phyloP scores from a whole-genome alignment of 2,113 vertebrate species.

The Sphyrna mokarran region DNA sequence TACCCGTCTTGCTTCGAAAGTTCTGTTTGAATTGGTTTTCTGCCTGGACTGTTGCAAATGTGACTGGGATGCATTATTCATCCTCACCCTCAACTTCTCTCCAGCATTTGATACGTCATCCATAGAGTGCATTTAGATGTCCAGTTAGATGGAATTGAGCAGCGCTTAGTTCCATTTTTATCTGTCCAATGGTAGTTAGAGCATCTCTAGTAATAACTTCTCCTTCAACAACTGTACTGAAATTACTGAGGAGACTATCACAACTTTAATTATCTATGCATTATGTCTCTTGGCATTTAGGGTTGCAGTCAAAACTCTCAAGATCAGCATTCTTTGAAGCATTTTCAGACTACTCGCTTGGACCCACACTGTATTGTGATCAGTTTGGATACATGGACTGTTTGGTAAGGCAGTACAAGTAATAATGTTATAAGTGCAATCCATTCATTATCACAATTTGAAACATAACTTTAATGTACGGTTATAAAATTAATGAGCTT shows the following conservation, averaged over 20 bases:
- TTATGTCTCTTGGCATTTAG: constrained; percentile 48
- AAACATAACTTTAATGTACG: background rate
- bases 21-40: too few relatives aligned
- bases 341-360: constrained; percentile 66
- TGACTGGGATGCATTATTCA: too few relatives aligned
- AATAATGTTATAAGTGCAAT: background rate
- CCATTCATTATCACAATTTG: background rate
- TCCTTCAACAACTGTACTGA: background rate
- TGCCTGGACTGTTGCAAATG: too few relatives aligned
- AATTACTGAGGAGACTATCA: background rate
- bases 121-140: background rate
- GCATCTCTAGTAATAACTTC: background rate
- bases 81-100: background rate
- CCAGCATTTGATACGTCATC: background rate
- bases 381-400: constrained; percentile 83
- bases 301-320: constrained; percentile 79
- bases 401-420: constrained; percentile 68
- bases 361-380: constrained; percentile 85
- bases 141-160: background rate
- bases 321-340: constrained; percentile 79
- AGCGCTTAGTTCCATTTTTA: background rate
- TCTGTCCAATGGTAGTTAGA: background rate
- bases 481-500: background rate
- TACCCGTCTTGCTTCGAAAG: too few relatives aligned
- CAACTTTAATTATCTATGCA: background rate